phyloP scores from a whole-genome alignment of 2,113 vertebrate species.

The Sigmodon hispidus region DNA sequence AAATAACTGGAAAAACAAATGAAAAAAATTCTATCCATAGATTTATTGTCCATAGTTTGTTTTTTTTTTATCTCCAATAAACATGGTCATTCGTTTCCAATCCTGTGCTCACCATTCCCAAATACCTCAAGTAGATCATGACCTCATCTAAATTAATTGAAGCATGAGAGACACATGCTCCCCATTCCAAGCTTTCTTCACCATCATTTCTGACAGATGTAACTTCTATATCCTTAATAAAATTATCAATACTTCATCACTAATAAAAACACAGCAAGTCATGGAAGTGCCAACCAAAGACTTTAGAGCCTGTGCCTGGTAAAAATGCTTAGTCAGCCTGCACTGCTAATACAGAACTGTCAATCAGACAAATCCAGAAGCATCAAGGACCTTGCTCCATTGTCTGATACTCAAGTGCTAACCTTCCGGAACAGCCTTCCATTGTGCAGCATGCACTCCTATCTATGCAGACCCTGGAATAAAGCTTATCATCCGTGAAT shows the following conservation, averaged over 20 bases:
- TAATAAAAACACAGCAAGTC: constrained; percentile 9
- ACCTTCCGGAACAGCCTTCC: background rate
- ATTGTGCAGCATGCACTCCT: background rate
- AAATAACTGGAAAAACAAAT: constrained; percentile 2
- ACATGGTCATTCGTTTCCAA: background rate
- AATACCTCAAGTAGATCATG: background rate
- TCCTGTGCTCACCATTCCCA: background rate
- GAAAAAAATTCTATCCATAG: background rate
- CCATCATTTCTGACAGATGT: background rate
- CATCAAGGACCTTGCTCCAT: background rate
- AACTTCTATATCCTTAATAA: constrained; percentile 17
- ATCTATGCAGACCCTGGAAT: constrained; percentile 11
- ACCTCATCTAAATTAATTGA: background rate
- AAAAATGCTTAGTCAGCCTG: background rate
- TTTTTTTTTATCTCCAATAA: constrained; percentile 19
- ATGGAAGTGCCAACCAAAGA: background rate
- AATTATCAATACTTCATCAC: constrained; percentile 18
- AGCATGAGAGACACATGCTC: background rate
- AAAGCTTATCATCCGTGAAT: background rate
- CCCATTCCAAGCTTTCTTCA: background rate
- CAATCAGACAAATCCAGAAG: constrained; percentile 43
- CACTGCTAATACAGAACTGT: constrained; percentile 12
- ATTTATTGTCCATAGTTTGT: constrained; percentile 19
- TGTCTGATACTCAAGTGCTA: background rate
- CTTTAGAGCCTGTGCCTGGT: constrained; percentile 9